These are phyloP conservation scores for Leptura quadrifasciata DNA, from an alignment of 2,888 invertebrate genomes.

Conservation along the genomic window DNA sequence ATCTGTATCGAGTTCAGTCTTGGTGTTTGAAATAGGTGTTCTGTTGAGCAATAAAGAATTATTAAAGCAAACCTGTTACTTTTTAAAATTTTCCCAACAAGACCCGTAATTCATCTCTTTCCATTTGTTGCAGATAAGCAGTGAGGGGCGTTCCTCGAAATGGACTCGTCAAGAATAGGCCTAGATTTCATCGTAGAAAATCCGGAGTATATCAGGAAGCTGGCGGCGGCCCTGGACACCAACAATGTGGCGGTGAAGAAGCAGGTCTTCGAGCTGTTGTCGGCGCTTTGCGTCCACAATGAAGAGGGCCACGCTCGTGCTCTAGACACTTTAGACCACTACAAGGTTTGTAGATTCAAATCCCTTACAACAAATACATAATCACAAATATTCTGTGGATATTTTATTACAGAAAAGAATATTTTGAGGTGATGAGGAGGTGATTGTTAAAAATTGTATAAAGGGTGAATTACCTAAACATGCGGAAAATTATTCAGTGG, in stretches of 20 bases:
- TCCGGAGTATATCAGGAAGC: conserved; percentile 92
- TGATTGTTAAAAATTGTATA: too few species aligned
- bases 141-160: conserved; percentile 62
- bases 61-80: too few species aligned
- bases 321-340: conserved; percentile 92
- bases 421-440: too few species aligned
- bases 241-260: conserved; percentile 94
- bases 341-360: conserved; percentile 81
- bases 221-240: conserved; percentile 94
- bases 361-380: not conserved
- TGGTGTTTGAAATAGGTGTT: too few species aligned
- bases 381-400: too few species aligned
- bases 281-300: conserved; percentile 95
- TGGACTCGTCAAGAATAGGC: conserved; percentile 92
- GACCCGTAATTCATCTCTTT: not conserved
- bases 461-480: too few species aligned
- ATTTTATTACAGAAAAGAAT: too few species aligned
- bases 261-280: conserved; percentile 96
- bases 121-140: conserved; percentile 46
- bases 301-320: conserved; percentile 91
- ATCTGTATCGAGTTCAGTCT: too few species aligned
- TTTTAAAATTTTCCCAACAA: too few species aligned
- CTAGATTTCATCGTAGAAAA: conserved; percentile 96
- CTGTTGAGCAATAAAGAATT: too few species aligned
- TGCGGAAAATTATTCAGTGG: too few species aligned